Conservation (phyloP, 2,113 vertebrate species). For the Mungos mungo region DNA sequence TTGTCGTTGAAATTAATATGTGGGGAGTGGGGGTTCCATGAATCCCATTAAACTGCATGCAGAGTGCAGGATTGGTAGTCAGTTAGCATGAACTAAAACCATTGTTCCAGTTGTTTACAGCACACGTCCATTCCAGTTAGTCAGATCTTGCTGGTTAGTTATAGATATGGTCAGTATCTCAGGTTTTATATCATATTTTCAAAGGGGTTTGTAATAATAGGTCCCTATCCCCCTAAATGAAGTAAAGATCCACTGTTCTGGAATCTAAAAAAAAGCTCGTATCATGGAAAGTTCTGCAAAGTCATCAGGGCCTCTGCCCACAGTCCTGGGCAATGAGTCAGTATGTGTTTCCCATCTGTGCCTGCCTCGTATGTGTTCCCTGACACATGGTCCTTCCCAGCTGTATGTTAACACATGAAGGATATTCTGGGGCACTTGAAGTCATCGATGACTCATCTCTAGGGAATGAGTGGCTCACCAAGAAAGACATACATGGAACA, state of each 20-base stretch:
- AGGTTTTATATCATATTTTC: background rate
- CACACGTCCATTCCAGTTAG: background rate
- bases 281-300: conserved; percentile 13
- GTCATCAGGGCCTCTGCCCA: background rate
- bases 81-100: background rate
- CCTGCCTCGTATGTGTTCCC: background rate
- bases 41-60: background rate
- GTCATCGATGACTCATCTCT: conserved; percentile 56
- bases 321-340: background rate
- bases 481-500: conserved; percentile 44
- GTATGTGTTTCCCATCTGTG: conserved; percentile 60
- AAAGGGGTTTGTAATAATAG: background rate
- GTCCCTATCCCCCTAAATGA: background rate
- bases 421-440: conserved; percentile 68
- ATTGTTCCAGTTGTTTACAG: background rate
- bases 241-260: background rate
- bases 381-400: conserved; percentile 23
- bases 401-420: conserved; percentile 43
- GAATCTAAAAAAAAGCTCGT: conserved; percentile 25
- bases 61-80: background rate
- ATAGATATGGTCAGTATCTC: background rate
- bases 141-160: background rate
- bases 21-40: background rate
- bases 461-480: conserved; percentile 62
- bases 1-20: background rate